Evolutionary conservation across 2,797 vertebrate genomes (phyloP), one percentile per base, ranked within the genome.

Genomic region (Champsocephalus esox): DNA sequence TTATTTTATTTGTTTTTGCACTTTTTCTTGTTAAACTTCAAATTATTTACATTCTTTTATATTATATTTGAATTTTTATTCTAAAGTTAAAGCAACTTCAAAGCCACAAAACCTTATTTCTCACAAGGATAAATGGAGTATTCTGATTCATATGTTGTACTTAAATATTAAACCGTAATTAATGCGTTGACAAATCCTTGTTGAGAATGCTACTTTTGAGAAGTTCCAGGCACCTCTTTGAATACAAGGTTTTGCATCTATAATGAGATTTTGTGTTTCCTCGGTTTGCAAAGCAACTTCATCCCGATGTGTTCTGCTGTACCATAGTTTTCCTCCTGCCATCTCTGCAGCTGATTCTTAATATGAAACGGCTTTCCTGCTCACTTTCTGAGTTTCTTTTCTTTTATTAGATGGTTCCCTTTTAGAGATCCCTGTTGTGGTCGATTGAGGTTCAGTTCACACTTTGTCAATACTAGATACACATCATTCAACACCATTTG

Each of bases 191-290:
- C 16, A 32, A 6, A 60, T 55, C 5, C 0, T 7, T 59, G n/a
- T 63, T 16, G 19, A 49, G n/a, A 61, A 57, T 14, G 56, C 44
- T 11, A 2, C 54, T 55, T 69, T 56, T 16, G 19, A 50, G 66
- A 57, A 54, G 58, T 66, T 62, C 12, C 52, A 57, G 49, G 19
- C 45, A 1, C 19, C 45, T 28, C 49, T 72, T 55, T 72, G 9
- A 21, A 9, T 16, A 38, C 19, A 49, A 48, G 21, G 54, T 70
- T 68, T 54, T 66, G 19, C 64, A 56, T 82, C 13, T 52, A 1
- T 67, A 73, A 78, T 61, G 43, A 55, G 38, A 59, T 82, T 63
- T 51, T 28, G 46, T 34, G 51, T 60, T 64, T 66, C 34, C 59
- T 62, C 43, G n/a, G 21, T 70, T 75, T 68, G 17, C 43, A 45